These are phyloP conservation scores for Synanthedon vespiformis DNA, from an alignment of 2,888 invertebrate species.

Conservation along the genomic window DNA sequence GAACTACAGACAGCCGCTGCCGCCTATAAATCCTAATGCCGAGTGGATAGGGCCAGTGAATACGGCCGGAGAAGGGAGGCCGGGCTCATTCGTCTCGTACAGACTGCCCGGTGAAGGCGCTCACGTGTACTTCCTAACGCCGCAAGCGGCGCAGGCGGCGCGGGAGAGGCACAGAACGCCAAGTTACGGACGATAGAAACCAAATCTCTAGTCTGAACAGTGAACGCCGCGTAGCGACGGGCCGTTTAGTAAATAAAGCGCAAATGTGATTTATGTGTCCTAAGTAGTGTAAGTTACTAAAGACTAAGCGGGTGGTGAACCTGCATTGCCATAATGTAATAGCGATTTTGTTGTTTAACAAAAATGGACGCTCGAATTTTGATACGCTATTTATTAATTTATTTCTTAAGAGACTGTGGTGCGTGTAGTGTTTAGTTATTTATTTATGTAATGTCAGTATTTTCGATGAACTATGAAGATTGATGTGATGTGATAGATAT, in stretches of 20 bases:
- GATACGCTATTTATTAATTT: conserved; percentile 63
- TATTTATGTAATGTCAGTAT: conserved; percentile 60
- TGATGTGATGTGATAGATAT: conserved; percentile 44
- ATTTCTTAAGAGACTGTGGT: conserved; percentile 57
- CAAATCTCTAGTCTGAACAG: conserved; percentile 65
- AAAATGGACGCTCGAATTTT: conserved; percentile 42
- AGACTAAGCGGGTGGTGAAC: conserved; percentile 47
- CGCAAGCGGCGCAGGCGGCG: conserved; percentile 65
- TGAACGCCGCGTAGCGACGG: conserved; percentile 35
- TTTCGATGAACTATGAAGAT: conserved; percentile 44
- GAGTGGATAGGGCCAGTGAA: conserved; percentile 71
- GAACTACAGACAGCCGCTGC: conserved; percentile 71
- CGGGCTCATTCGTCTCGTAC: conserved; percentile 78
- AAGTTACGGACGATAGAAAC: conserved; percentile 60
- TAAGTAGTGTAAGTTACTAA: conserved; percentile 59
- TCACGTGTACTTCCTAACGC: conserved; percentile 83
- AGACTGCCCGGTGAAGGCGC: conserved; percentile 81
- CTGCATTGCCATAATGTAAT: conserved; percentile 62
- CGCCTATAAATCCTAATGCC: conserved; percentile 68
- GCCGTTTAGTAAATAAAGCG: conserved; percentile 63
- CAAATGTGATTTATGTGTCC: conserved; percentile 70
- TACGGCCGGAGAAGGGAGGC: conserved; percentile 35
- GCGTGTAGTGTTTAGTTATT: conserved; percentile 62
- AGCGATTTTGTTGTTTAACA: conserved; percentile 33
- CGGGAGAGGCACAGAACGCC: conserved; percentile 47